phyloP scores from a whole-genome alignment of 2,113 vertebrate genomes.

The Hippopotamus amphibius region DNA sequence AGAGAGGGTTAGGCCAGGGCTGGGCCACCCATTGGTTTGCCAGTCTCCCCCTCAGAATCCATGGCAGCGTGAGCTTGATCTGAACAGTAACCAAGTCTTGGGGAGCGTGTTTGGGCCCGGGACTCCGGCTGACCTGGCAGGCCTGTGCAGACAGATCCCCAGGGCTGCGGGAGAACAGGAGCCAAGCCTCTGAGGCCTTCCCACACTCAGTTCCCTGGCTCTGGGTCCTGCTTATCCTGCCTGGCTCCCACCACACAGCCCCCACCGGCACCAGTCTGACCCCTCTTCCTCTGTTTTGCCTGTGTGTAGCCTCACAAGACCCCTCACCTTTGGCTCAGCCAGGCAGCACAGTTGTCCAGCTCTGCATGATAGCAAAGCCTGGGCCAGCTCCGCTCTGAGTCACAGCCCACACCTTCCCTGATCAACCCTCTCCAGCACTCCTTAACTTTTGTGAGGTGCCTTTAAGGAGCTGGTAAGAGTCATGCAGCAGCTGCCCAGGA shows the following conservation, averaged over 20 bases:
- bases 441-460: background rate
- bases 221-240: background rate
- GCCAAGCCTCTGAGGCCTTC: slow-evolving; percentile 55
- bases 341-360: background rate
- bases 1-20: background rate
- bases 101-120: background rate
- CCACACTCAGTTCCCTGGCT: background rate
- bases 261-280: background rate
- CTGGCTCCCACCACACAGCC: background rate
- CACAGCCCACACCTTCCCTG: background rate
- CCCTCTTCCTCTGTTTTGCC: background rate
- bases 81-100: background rate
- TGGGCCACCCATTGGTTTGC: background rate
- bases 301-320: background rate
- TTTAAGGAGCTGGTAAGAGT: background rate
- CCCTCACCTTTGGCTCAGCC: background rate
- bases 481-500: background rate
- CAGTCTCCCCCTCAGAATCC: rapidly evolving
- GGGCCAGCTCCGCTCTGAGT: background rate
- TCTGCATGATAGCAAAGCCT: background rate
- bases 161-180: background rate
- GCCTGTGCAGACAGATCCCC: background rate
- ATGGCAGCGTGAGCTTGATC: background rate
- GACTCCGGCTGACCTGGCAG: background rate
- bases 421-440: background rate